phyloP scores from a whole-genome alignment of 2,888 invertebrate species.

The Drosophila affinis region DNA sequence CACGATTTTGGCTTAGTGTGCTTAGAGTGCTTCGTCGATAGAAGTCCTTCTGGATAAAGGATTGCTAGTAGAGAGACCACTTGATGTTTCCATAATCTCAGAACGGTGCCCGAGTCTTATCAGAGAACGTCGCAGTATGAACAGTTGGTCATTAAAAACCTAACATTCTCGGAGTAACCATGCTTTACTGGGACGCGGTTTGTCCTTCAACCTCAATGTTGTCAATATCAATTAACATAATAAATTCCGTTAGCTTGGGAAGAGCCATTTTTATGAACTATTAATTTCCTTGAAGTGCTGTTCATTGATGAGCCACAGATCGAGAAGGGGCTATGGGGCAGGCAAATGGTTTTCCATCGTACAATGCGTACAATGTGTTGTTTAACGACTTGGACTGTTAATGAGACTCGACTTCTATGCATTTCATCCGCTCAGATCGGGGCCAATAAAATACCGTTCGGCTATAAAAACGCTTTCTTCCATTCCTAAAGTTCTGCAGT shows the following conservation, averaged over 20 bases:
- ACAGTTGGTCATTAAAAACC: neutral
- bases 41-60: constrained; percentile 1
- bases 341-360: constrained; percentile 52
- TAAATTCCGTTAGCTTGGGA: constrained; percentile 42
- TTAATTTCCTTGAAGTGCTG: constrained; percentile 33
- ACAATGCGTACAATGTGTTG: constrained; percentile 52
- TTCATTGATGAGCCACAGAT: constrained; percentile 4
- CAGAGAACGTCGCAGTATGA: neutral
- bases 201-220: constrained; percentile 8
- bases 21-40: neutral
- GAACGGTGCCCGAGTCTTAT: too few relatives aligned
- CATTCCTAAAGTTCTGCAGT: constrained; percentile 38
- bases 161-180: neutral
- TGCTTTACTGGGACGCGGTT: neutral
- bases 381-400: constrained; percentile 77
- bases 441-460: constrained; percentile 69
- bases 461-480: constrained; percentile 57
- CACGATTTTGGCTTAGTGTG: constrained; percentile 20
- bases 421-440: constrained; percentile 14
- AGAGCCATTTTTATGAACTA: constrained; percentile 63
- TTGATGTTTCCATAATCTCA: neutral
- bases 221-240: constrained; percentile 58
- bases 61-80: neutral
- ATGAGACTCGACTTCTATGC: constrained; percentile 66
- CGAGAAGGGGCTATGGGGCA: neutral